These are phyloP conservation scores for Pyxicephalus adspersus DNA, from an alignment of 2,113 vertebrate species.

Conservation along the genomic window DNA sequence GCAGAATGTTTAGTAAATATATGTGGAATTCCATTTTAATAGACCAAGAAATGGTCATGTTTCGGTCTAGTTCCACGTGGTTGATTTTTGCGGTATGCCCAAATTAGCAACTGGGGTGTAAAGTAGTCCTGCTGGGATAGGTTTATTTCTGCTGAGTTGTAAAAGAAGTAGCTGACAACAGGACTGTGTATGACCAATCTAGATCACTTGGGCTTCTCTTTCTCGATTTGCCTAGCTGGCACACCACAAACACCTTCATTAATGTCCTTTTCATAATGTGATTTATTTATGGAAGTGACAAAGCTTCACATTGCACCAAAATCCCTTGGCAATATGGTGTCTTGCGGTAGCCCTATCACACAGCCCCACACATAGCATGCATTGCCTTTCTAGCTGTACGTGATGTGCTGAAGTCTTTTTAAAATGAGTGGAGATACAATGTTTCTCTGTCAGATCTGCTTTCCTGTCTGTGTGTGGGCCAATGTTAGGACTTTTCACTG, in stretches of 20 bases:
- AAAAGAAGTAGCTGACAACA: slow-evolving; percentile 28
- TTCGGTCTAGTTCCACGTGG: neutral
- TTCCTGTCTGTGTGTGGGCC: slow-evolving; percentile 52
- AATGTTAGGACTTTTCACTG: slow-evolving; percentile 24
- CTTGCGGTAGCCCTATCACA: slow-evolving; percentile 23
- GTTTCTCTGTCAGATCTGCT: slow-evolving; percentile 41
- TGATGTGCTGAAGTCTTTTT: slow-evolving; percentile 20
- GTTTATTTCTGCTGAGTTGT: slow-evolving; percentile 9
- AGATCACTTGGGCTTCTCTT: slow-evolving; percentile 1
- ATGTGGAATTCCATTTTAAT: no score
- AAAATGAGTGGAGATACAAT: slow-evolving; percentile 19
- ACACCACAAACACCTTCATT: slow-evolving; percentile 48
- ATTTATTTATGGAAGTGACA: slow-evolving; percentile 40
- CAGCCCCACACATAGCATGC: slow-evolving; percentile 22
- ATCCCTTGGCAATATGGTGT: slow-evolving; percentile 11
- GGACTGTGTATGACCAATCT: slow-evolving; percentile 3
- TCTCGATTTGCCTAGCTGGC: neutral
- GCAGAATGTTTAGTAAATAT: no score
- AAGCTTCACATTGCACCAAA: slow-evolving; percentile 7
- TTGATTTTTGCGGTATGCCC: slow-evolving; percentile 32
- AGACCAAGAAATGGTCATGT: no score
- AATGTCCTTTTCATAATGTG: slow-evolving; percentile 46
- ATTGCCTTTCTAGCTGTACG: slow-evolving; percentile 3
- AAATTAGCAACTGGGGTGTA: neutral
- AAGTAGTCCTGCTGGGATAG: neutral